These are phyloP conservation scores for Drusus annulatus DNA, from an alignment of 1,140 invertebrate genomes.

Conservation along the genomic window DNA sequence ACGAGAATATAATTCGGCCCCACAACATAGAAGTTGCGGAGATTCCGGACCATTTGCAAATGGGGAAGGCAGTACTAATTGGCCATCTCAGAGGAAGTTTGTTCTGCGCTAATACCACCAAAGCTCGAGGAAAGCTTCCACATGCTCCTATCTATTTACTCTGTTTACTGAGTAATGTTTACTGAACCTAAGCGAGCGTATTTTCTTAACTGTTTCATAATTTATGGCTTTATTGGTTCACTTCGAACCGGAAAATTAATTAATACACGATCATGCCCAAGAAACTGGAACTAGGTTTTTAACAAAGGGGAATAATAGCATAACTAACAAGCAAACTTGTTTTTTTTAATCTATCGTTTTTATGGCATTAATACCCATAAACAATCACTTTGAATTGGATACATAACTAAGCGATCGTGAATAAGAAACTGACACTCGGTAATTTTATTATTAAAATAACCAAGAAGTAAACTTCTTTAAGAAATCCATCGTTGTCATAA, in stretches of 20 bases:
- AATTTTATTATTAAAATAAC: too few species aligned
- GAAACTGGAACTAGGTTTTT: background rate
- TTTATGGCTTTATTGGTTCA: constrained; percentile 9
- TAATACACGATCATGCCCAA: constrained; percentile 1
- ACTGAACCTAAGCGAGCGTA: background rate
- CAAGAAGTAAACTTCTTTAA: too few species aligned
- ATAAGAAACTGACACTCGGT: too few species aligned
- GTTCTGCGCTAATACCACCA: constrained; percentile 45
- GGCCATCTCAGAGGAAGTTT: constrained; percentile 45
- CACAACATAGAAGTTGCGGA: constrained; percentile 15
- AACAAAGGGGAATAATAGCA: too few species aligned
- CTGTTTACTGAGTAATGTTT: constrained; percentile 38
- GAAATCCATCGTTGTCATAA: too few species aligned
- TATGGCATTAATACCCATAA: too few species aligned
- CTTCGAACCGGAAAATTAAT: constrained; percentile 4
- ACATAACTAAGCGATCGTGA: too few species aligned
- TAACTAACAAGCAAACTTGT: too few species aligned
- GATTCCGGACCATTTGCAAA: constrained; percentile 28
- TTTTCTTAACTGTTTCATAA: background rate
- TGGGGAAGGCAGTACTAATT: constrained; percentile 45
- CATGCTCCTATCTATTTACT: constrained; percentile 48
- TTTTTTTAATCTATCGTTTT: too few species aligned
- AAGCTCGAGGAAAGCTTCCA: constrained; percentile 49
- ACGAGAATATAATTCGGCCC: constrained; percentile 44
- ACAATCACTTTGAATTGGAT: too few species aligned